Base-by-base conservation (phyloP, 2,888 invertebrate genomes). In the Meiosimyza decipiens region DNA sequence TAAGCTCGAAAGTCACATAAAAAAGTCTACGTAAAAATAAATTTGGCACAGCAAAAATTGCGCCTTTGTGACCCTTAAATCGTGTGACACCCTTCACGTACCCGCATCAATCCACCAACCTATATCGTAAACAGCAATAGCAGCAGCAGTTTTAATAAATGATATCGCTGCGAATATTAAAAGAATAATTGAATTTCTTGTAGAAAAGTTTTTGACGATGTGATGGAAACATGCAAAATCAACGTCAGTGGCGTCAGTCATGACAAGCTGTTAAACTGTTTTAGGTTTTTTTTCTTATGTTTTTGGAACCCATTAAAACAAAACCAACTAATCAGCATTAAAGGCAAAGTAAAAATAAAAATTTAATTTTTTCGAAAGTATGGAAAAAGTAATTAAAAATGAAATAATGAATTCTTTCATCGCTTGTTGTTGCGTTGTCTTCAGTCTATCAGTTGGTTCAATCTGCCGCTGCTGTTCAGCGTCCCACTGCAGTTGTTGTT, bases 361-460 rank as follows among this genome's bases (percentile, higher is more conserved):
- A 59, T 55, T 63, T 71, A 76, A 69, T 59, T 72, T 73, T 77
- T 77, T 74, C 69, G 80, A 82, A 84, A 83, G 83, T 84, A 84
- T 81, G 82, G 82, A 83, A 81, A 84, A 84, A 84, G 84, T 80
- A 82, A 84, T 84, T 84, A 84, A 84, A 83, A 84, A 77, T 81
- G 78, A 82, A 80, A 84, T 83, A 84, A 84, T 82, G 83, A 82
- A 80, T 84, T 84, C 83, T 81, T 83, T 83, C 81, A 77, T 77
- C 4, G 28, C 28, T 28, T 28, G 28, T 28, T 75, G 77, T 73
- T 55, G 40, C 28, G 47, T 51, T 15, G 28, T 60, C 60, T 52
- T 62, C 51, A 70, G 33, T 54, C 16, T 70, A 70, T 70, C 70
- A 70, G 62, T 54, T 40, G 7, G 70, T 54, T 63, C 18, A 50